These are phyloP conservation scores for Festucalex cinctus DNA, from an alignment of 2,113 vertebrate genomes.

Conservation along the genomic window DNA sequence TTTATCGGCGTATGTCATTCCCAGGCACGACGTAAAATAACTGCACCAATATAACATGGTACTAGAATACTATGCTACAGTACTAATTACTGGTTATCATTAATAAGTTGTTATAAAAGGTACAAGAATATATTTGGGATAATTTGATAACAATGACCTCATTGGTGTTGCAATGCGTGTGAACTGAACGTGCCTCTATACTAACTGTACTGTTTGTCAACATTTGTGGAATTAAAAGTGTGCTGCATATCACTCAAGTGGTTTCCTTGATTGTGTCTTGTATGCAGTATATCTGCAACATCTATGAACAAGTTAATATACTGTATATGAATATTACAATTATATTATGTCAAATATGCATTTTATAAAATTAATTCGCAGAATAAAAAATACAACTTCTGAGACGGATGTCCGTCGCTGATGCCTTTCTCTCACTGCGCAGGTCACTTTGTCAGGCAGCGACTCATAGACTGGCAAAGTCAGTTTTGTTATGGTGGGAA, in stretches of 20 bases:
- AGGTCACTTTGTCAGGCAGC: constrained; percentile 23
- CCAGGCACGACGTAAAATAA: neutral
- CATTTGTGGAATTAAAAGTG: neutral
- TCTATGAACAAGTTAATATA: no score
- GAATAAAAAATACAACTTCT: neutral
- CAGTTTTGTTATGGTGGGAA: neutral
- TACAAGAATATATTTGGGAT: neutral
- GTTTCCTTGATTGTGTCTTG: neutral
- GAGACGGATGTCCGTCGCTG: neutral
- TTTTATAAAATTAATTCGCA: no score
- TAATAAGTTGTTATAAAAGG: neutral
- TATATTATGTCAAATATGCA: no score
- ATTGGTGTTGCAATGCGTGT: constrained; percentile 17
- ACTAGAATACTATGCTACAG: neutral
- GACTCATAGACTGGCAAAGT: constrained; percentile 20
- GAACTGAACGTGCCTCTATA: constrained; percentile 6
- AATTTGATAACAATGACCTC: constrained; percentile 7
- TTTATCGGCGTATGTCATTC: neutral
- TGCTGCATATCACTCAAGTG: neutral
- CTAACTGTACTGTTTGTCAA: neutral
- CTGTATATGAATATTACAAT: no score
- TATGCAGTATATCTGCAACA: no score
- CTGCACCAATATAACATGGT: neutral
- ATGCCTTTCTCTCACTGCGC: constrained; percentile 45
- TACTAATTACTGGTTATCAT: neutral